Conservation (phyloP, 2,113 vertebrate species). For the Notarius quadriscutis region DNA sequence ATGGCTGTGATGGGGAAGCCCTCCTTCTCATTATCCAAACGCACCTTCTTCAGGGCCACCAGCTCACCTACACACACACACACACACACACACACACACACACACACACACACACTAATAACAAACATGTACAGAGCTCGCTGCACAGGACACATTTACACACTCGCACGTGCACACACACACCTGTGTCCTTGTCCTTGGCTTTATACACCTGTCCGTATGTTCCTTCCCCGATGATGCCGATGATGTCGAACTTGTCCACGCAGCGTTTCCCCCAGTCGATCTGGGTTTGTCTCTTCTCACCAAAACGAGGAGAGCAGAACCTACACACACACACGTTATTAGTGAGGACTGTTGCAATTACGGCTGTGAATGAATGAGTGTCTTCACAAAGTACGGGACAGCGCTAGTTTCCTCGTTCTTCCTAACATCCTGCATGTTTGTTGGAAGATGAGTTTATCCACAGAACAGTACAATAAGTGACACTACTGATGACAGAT, state of each 20-base stretch:
- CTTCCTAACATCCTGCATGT: neutral
- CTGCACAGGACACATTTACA: neutral
- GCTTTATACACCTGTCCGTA: conserved; percentile 99
- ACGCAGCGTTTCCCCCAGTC: conserved; percentile 99
- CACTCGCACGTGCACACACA: conserved; percentile 41
- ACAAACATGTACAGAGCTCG: neutral
- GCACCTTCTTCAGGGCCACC: conserved; percentile 95
- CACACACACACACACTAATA: conserved; percentile 42
- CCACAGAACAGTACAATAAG: neutral
- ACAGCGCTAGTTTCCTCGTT: neutral
- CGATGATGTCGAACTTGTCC: conserved; percentile 97
- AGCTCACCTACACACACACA: conserved; percentile 80
- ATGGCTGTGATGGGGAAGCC: conserved; percentile 98
- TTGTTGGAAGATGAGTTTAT: too few species aligned
- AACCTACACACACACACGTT: conserved; percentile 76
- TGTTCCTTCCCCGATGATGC: conserved; percentile 96
- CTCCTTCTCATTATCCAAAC: conserved; percentile 97
- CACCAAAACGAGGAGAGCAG: conserved; percentile 96
- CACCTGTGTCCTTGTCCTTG: conserved; percentile 95
- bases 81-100: conserved; percentile 12
- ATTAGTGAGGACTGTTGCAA: neutral
- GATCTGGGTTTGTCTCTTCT: conserved; percentile 91
- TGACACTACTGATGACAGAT: too few species aligned
- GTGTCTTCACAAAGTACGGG: neutral
- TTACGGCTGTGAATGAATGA: neutral